Evolutionary conservation across 2,797 vertebrate genomes (phyloP).

Genomic region (Schizopygopsis malacanthus): DNA sequence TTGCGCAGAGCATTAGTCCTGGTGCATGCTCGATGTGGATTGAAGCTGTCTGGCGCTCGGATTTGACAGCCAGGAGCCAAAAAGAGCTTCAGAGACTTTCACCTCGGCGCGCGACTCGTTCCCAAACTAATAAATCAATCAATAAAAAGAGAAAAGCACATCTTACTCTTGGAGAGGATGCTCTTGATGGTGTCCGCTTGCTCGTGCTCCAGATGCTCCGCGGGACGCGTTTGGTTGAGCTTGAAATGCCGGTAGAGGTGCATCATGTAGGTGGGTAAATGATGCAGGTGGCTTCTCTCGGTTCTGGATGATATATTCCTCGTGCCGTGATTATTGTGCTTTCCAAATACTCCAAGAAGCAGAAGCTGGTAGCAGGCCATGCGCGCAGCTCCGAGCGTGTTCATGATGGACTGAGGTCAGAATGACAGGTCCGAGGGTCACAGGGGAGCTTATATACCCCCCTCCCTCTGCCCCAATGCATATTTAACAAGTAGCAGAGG

Average conservation of each 20-base stretch:
- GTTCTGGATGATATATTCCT: conserved; percentile 21
- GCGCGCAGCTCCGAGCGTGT: conserved; percentile 64
- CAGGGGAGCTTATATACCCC: conserved; percentile 75
- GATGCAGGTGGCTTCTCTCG: conserved; percentile 64
- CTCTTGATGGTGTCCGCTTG: conserved; percentile 83
- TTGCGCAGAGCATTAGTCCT: conserved; percentile 80
- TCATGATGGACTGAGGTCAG: conserved; percentile 69
- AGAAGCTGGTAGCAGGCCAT: conserved; percentile 68
- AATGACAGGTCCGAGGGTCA: conserved; percentile 73
- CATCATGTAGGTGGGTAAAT: conserved; percentile 81
- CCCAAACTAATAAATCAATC: neutral
- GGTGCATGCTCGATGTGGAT: conserved; percentile 75
- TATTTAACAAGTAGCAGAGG: conserved; percentile 81
- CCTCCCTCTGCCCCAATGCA: conserved; percentile 58
- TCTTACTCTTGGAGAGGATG: conserved; percentile 82
- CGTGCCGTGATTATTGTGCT: conserved; percentile 53
- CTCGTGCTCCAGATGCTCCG: conserved; percentile 65
- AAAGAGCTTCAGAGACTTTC: conserved; percentile 4
- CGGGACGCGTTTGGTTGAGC: conserved; percentile 67
- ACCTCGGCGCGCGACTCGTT: conserved; percentile 14
- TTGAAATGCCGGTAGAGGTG: conserved; percentile 80
- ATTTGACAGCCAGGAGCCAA: conserved; percentile 68
- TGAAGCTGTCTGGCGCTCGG: conserved; percentile 73
- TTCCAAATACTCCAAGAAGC: conserved; percentile 66
- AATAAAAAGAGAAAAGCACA: neutral